Conservation (phyloP, 2,113 vertebrate species). For the Peromyscus polionotus region DNA sequence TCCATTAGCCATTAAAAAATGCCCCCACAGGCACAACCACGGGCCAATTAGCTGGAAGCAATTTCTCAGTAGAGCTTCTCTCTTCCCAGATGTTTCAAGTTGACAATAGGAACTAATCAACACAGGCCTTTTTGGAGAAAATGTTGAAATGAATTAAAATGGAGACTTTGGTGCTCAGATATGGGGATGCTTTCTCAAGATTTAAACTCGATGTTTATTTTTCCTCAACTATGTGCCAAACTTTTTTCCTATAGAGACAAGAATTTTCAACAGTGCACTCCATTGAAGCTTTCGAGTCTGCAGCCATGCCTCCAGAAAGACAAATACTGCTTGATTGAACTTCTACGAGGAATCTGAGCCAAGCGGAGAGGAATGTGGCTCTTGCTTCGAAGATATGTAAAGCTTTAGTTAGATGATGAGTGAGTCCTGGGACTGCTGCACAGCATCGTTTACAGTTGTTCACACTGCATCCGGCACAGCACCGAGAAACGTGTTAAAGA, state of each 20-base stretch:
- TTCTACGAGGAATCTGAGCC: not conserved
- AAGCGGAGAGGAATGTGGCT: not conserved
- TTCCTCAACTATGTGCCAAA: slow-evolving; percentile 12
- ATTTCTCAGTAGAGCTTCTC: not conserved
- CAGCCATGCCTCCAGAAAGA: not conserved
- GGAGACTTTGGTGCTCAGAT: not conserved
- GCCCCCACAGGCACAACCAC: not conserved
- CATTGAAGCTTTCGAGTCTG: not conserved
- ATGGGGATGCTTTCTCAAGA: slow-evolving; percentile 33
- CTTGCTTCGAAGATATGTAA: not conserved
- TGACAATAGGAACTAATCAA: not conserved
- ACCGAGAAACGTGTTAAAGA: not conserved
- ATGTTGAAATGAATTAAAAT: slow-evolving; percentile 38
- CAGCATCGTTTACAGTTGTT: not conserved
- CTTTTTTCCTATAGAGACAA: slow-evolving; percentile 9
- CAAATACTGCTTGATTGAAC: not conserved
- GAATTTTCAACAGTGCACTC: not conserved
- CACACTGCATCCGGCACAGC: not conserved
- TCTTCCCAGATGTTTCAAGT: not conserved
- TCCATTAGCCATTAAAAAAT: not conserved
- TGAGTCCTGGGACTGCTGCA: not conserved
- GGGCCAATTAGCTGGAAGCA: not conserved
- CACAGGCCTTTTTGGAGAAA: not conserved
- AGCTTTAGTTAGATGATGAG: not conserved
- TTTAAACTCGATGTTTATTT: not conserved